These are phyloP conservation scores for Phyllotreta cruciferae DNA, from an alignment of 2,888 invertebrate species.

Conservation along the genomic window DNA sequence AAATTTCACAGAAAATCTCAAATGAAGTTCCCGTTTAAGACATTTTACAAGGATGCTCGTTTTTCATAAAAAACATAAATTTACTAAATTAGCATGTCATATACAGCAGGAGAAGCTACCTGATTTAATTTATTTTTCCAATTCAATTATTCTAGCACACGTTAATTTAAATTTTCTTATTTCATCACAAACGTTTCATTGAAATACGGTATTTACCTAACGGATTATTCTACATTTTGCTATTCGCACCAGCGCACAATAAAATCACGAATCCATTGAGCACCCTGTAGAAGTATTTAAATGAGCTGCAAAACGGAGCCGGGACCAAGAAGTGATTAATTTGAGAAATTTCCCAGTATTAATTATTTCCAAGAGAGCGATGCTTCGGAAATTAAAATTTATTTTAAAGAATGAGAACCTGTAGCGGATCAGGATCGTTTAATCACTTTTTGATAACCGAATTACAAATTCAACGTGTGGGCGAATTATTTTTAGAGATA, in stretches of 20 bases:
- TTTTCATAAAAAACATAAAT: too few relatives aligned
- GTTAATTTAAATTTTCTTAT: too few relatives aligned
- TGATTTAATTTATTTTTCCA: not conserved
- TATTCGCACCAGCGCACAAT: too few relatives aligned
- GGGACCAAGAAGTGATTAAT: not conserved
- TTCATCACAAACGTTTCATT: too few relatives aligned
- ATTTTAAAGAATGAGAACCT: slow-evolving; percentile 12
- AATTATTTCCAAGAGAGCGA: slow-evolving; percentile 12
- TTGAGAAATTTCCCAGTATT: slow-evolving; percentile 12
- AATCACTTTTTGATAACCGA: slow-evolving; percentile 9
- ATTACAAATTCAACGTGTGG: not conserved
- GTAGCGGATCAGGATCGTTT: slow-evolving; percentile 2
- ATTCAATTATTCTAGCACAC: not conserved
- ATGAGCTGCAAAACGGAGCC: not conserved
- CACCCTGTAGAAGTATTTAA: not conserved
- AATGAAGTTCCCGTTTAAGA: too few relatives aligned
- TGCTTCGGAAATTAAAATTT: slow-evolving; percentile 1
- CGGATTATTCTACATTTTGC: too few relatives aligned
- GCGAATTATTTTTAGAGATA: too few relatives aligned
- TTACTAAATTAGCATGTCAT: too few relatives aligned
- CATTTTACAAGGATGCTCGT: too few relatives aligned
- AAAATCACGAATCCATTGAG: not conserved
- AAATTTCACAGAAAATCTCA: slow-evolving; percentile 7
- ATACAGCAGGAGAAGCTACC: too few relatives aligned
- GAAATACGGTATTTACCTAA: too few relatives aligned